phyloP scores from a whole-genome alignment of 2,113 vertebrate species.

The Eudorcas thomsonii region DNA sequence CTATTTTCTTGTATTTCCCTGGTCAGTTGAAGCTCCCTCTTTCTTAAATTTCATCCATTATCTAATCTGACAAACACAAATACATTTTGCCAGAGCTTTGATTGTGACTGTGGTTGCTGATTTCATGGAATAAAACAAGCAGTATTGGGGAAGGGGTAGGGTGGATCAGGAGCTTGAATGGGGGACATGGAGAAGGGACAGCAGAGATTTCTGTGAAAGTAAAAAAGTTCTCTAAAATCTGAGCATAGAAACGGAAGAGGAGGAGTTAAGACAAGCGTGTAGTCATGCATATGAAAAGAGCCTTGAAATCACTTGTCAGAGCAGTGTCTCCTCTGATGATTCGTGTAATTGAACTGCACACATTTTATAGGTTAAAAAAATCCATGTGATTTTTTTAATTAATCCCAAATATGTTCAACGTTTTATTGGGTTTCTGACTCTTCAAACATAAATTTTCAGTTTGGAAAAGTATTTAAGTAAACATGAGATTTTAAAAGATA shows the following conservation, averaged over 20 bases:
- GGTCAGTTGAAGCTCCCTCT: neutral
- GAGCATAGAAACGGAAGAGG: neutral
- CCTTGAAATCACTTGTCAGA: neutral
- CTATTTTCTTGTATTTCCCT: neutral
- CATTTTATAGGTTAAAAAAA: neutral
- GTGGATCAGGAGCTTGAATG: neutral
- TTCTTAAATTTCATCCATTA: neutral
- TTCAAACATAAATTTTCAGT: neutral
- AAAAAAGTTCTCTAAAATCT: neutral
- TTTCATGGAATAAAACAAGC: neutral
- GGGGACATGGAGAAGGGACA: neutral
- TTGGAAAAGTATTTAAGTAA: neutral
- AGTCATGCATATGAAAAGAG: neutral
- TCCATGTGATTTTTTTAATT: neutral
- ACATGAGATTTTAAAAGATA: neutral
- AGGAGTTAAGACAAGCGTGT: neutral
- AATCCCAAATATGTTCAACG: neutral
- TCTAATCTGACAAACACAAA: neutral
- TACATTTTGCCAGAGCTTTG: neutral
- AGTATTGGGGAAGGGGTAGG: fast-evolving
- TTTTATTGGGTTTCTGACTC: neutral
- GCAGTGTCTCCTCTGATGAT: neutral
- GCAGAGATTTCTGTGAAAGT: neutral
- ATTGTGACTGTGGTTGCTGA: neutral
- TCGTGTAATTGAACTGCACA: neutral